Base-by-base conservation (phyloP, 2,113 vertebrate species). In the Leptodactylus fuscus region DNA sequence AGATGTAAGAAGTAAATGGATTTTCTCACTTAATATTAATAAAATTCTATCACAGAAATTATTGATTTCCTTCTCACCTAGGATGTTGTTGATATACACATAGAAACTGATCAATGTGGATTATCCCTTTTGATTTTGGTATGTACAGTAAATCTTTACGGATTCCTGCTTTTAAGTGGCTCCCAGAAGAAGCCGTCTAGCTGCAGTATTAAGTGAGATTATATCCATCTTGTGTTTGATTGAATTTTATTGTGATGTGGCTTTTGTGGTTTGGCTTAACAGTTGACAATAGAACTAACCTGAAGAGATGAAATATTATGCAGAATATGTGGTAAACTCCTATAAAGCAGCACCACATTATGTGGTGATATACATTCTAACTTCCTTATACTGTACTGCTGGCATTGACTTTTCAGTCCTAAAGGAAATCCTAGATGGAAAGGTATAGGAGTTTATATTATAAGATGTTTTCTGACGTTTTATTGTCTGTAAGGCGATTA, bases 91-190 rank as follows among this genome's bases (percentile, higher is more conserved):
- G n/a, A 27, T 27, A 9, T 18, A 27, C 71, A 49, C 24, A 29
- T 48, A 49, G 41, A 75, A 27, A 24, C 70, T 73, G 38, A 44
- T 46, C 70, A 44, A 73, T 73, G 38, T 27, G 38, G 70, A 27
- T 75, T 48, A 48, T 75, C 41, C 3, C 22, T 46, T 73, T 73
- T 46, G 70, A 74, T 27, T 74, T 24, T 16, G 12, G 13, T 74
- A 46, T 18, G 6, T 29, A 48, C 65, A 69, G 65, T 69, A 38
- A 36, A 38, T 36, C 65, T 38, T 36, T 22, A 38, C 22, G 65
- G 34, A 22, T 20, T 69, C 34, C 20, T 38, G 8, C 65, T 11
- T 38, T 36, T 38, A 38, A 69, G 32, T 22, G 34, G 2, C 34
- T 69, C 65, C 65, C 65, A 38, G 65, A 69, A 38, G 65, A 69